phyloP scores from a whole-genome alignment of 2,797 vertebrate genomes.

The Bucorvus abyssinicus region DNA sequence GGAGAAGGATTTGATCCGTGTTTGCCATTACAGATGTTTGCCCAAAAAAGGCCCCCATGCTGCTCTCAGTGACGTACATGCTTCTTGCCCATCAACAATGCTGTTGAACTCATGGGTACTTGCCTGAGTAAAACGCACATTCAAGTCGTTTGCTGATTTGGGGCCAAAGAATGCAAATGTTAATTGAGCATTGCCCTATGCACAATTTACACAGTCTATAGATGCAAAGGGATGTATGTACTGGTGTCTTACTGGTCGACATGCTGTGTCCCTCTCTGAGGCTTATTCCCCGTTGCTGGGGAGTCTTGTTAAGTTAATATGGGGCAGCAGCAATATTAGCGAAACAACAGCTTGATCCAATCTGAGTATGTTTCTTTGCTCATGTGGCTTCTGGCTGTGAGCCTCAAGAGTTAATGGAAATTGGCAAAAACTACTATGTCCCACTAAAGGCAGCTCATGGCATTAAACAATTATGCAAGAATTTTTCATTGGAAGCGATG shows the following conservation, averaged over 20 bases:
- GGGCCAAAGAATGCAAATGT: background rate
- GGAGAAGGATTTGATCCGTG: background rate
- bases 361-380: background rate
- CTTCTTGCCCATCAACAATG: background rate
- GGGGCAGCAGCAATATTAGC: background rate
- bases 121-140: background rate
- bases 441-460: slow-evolving; percentile 69
- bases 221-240: background rate
- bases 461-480: slow-evolving; percentile 86
- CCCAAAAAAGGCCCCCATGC: background rate
- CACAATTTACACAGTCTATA: background rate
- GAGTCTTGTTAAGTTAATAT: background rate
- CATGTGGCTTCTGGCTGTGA: background rate
- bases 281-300: background rate
- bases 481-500: slow-evolving; percentile 89
- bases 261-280: background rate
- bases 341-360: slow-evolving; percentile 3
- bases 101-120: background rate
- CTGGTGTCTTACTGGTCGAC: background rate
- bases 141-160: background rate
- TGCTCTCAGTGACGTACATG: background rate
- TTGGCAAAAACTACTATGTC: slow-evolving; percentile 31
- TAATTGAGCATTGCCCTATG: background rate
- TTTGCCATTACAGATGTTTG: background rate
- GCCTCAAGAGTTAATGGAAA: slow-evolving; percentile 63